Conservation (phyloP, 2,797 vertebrate species). For the Bradypodion ventrale region DNA sequence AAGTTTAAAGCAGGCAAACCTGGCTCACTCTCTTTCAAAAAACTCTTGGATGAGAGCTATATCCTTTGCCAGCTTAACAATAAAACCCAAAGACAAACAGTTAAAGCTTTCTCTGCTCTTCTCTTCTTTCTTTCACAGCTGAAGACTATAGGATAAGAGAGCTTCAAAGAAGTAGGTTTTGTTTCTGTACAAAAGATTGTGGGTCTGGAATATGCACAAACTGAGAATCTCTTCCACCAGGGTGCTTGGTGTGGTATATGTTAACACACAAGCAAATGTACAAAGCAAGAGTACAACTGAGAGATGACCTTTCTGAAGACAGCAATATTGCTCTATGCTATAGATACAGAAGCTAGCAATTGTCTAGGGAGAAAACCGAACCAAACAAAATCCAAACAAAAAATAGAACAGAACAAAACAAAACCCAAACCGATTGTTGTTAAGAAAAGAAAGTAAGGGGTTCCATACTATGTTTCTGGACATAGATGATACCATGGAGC, state of each 20-base stretch:
- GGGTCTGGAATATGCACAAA: not conserved
- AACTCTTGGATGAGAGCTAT: not conserved
- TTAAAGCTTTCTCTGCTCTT: not conserved
- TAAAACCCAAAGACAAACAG: not conserved
- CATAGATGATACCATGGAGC: too few relatives aligned
- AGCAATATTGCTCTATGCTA: too few relatives aligned
- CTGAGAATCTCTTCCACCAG: not conserved
- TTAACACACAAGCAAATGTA: not conserved
- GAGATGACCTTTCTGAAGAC: not conserved
- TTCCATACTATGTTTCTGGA: not conserved
- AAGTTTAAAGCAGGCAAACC: not conserved
- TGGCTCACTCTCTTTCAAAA: not conserved
- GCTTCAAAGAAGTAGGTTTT: not conserved
- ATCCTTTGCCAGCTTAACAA: not conserved
- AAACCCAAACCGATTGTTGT: not conserved
- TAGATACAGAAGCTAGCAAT: not conserved
- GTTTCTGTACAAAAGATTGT: not conserved
- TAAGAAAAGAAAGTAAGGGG: not conserved
- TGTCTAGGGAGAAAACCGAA: not conserved
- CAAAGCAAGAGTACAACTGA: not conserved
- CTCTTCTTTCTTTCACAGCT: not conserved
- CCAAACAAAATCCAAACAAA: too few relatives aligned
- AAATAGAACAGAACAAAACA: not conserved
- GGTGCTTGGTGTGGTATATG: not conserved
- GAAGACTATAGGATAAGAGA: not conserved